phyloP scores from a whole-genome alignment of 2,888 invertebrate genomes.

The Parnassius glacialis region DNA sequence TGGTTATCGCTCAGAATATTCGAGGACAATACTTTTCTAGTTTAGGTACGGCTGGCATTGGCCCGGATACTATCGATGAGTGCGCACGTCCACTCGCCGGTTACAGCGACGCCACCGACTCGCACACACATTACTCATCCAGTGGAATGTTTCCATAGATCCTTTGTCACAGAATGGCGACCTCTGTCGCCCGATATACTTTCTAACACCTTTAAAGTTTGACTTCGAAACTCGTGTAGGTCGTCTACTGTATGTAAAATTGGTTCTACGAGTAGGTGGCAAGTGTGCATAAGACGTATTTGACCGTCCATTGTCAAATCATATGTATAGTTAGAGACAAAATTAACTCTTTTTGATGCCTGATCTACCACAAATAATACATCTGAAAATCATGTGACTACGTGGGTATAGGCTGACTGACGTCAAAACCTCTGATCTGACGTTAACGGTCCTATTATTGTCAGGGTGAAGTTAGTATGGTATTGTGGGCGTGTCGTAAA shows the following conservation, averaged over 20 bases:
- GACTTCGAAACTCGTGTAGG: constrained; percentile 4
- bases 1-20: constrained; percentile 76
- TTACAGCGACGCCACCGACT: constrained; percentile 32
- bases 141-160: constrained; percentile 28
- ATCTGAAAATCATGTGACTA: constrained; percentile 54
- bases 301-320: background rate
- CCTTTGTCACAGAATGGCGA: constrained; percentile 12
- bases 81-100: constrained; percentile 66
- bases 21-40: constrained; percentile 81
- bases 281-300: constrained; percentile 1
- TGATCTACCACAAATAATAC: constrained; percentile 51
- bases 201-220: background rate
- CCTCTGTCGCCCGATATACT: background rate
- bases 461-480: constrained; percentile 49
- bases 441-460: constrained; percentile 62
- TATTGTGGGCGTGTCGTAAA: constrained; percentile 65
- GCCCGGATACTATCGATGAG: constrained; percentile 76
- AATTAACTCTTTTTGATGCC: constrained; percentile 38
- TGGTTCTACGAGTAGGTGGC: background rate
- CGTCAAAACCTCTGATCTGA: constrained; percentile 47
- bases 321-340: constrained; percentile 9
- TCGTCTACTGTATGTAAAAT: background rate
- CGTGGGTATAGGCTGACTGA: constrained; percentile 46
- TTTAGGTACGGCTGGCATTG: constrained; percentile 79
- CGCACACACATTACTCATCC: constrained; percentile 22